Percentiles rank a stretch among this genome's conserved stretches.
phyloP scores from a whole-genome alignment of 1,140 invertebrate species.

The Vollenhovia emeryi region DNA sequence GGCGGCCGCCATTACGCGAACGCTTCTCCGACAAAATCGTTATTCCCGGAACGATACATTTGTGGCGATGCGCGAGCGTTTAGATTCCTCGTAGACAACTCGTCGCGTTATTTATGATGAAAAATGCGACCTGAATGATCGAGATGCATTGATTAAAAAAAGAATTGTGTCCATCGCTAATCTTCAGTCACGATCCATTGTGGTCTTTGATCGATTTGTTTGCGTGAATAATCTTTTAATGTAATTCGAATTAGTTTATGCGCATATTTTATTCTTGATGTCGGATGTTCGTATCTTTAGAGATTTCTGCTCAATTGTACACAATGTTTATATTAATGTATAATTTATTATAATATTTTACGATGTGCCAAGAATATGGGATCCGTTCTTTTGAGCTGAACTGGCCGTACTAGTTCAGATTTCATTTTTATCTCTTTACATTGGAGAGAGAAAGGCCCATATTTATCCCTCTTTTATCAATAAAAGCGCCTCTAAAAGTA shows the following conservation, averaged over 20 bases:
- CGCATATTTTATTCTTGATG: not conserved
- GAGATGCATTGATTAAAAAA: not conserved
- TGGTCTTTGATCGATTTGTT: not conserved
- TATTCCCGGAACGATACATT: slow-evolving; percentile 7
- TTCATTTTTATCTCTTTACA: too few relatives aligned
- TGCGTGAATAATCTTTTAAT: not conserved
- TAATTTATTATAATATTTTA: not conserved
- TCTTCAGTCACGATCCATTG: not conserved
- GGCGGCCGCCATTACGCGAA: slow-evolving; percentile 63
- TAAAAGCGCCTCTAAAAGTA: too few relatives aligned
- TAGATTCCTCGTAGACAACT: not conserved
- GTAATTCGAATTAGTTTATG: not conserved
- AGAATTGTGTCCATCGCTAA: not conserved
- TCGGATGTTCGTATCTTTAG: not conserved
- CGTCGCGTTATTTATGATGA: not conserved
- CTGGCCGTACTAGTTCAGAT: too few relatives aligned
- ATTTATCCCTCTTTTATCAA: too few relatives aligned
- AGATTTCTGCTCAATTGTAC: not conserved
- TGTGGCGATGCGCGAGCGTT: not conserved
- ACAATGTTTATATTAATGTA: not conserved
- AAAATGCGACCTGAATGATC: not conserved
- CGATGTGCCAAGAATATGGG: not conserved
- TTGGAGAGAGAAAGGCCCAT: too few relatives aligned
- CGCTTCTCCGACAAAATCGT: slow-evolving; percentile 44
- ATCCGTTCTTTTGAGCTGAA: too few relatives aligned